Base-by-base conservation (phyloP, 2,888 invertebrate species). In the Acanthosepion esculentum region DNA sequence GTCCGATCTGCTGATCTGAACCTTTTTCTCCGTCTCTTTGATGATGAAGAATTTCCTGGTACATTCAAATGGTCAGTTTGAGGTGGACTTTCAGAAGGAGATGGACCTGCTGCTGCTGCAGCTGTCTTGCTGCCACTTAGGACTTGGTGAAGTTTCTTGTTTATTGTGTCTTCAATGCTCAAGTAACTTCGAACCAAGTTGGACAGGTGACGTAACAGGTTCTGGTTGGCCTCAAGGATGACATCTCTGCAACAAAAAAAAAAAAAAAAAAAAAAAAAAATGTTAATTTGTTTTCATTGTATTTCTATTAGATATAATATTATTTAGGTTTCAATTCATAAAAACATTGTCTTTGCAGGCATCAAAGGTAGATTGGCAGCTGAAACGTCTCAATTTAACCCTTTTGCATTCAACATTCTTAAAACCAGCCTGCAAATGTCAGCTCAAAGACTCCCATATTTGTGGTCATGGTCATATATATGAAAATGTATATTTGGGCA, bases 121-220 rank as follows among this genome's bases (percentile, higher is more conserved):
- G n/a, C 50, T n/a, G 29, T 93, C 48, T 93, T 93, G 50, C 95
- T 94, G 23, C 91, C 95, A 55, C 95, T 91, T 18, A 96, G 95
- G 20, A 96, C 95, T 15, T 94, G 95, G n/a, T 95, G 95, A 95
- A 97, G 96, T 48, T 96, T 96, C 78, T 96, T 96, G 95, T 96
- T 96, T 94, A 97, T 97, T n/a, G 95, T 95, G 64, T 97, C 97
- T 94, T 97, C 97, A 33, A 96, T 96, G 55, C 96, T 95, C 95
- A 97, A 96, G 95, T 96, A 97, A 12, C 96, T 96, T 95, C 96
- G 96, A 26, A 97, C 97, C 1, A 96, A 95, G 94, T 97, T 96
- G 0, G 97, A 97, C 94, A 97, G 95, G 55, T 97, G 95, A 91
- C 96, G 96, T 55, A 97, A 96, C 50, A 97, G 95, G 91, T 96